These are phyloP conservation scores for Cebus imitator DNA, from an alignment of 2,113 vertebrate genomes.

Conservation along the genomic window DNA sequence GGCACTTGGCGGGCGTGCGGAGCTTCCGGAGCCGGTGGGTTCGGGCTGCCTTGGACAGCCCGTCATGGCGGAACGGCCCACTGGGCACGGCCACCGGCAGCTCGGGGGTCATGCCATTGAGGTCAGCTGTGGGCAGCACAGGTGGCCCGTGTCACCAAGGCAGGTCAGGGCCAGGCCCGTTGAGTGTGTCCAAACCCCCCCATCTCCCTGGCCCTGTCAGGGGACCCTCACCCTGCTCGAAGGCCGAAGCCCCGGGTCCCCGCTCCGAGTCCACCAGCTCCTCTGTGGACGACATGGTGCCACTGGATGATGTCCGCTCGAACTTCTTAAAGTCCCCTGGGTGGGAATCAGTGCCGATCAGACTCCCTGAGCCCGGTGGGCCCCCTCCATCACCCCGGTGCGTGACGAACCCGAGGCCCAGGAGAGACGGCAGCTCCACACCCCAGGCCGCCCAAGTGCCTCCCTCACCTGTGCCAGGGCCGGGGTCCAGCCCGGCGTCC, in stretches of 20 bases:
- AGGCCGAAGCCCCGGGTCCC: constrained; percentile 73
- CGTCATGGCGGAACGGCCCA: constrained; percentile 92
- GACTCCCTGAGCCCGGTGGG: background rate
- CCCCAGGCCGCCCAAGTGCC: fast-evolving
- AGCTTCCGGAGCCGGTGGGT: constrained; percentile 95
- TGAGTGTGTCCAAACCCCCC: fast-evolving
- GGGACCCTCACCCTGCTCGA: constrained; percentile 88
- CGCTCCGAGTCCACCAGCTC: constrained; percentile 90
- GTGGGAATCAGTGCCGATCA: background rate
- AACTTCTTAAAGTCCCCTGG: constrained; percentile 91
- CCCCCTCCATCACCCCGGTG: too few species aligned
- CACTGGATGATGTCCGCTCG: constrained; percentile 86
- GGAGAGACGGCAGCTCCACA: background rate
- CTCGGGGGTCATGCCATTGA: constrained; percentile 89
- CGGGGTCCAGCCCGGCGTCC: constrained; percentile 85
- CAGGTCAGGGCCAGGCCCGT: background rate
- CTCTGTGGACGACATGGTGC: constrained; percentile 90
- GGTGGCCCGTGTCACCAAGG: fast-evolving
- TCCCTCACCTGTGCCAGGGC: constrained; percentile 83
- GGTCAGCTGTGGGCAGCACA: constrained; percentile 84
- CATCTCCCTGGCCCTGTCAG: fast-evolving
- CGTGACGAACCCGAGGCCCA: fast-evolving
- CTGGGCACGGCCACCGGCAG: constrained; percentile 85
- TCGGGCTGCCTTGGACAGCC: constrained; percentile 94
- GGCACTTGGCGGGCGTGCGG: constrained; percentile 93